Evolutionary conservation across 1,140 invertebrate species (phyloP), one percentile per base, ranked within the genome.

Genomic region (Drosophila novamexicana): DNA sequence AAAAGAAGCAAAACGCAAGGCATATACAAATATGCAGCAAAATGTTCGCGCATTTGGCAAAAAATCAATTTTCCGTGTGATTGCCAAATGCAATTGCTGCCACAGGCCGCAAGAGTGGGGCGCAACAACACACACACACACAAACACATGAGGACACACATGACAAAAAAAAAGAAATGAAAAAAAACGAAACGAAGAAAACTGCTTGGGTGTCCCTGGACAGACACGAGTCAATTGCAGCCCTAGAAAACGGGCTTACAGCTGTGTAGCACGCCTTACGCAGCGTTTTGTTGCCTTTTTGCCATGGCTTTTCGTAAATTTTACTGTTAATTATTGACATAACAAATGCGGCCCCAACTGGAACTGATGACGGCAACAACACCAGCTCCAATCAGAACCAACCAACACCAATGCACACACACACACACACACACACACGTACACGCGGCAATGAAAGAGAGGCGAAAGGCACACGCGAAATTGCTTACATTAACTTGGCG

Each of bases 41-140:
- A 69, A 65, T 65, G 53, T 74, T 89, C 77, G 64, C 81, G 77
- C 71, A 78, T 88, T 83, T 84, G 84, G 84, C 74, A 81, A 89
- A 89, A 89, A 89, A 89, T 89, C 84, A 89, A 89, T 89, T 88
- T 89, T 84, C 61, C 81, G 52, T 78, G 54, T 81, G 84, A 89
- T 81, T 84, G 83, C 82, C 74, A 78, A 88, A 80, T 80, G 77
- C 71, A 88, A 70, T 77, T 77, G 64, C 78, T 56, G 64, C 69
- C 39, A 49, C 29, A 56, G 52, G 63, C 47, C 66, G 32, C 58
- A 72, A 57, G 57, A 61, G 56, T 45, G 34, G 44, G 53, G 53
- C 64, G 64, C 64, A 73, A 73, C 65, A 75, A 69, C 34, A 74
- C 45, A 61, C 47, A 45, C 53, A 44, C 45, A 57, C 37, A 57